Evolutionary conservation across 2,797 vertebrate species (phyloP), one percentile per base, ranked within the genome.

Genomic region (Loriculus beryllinus): DNA sequence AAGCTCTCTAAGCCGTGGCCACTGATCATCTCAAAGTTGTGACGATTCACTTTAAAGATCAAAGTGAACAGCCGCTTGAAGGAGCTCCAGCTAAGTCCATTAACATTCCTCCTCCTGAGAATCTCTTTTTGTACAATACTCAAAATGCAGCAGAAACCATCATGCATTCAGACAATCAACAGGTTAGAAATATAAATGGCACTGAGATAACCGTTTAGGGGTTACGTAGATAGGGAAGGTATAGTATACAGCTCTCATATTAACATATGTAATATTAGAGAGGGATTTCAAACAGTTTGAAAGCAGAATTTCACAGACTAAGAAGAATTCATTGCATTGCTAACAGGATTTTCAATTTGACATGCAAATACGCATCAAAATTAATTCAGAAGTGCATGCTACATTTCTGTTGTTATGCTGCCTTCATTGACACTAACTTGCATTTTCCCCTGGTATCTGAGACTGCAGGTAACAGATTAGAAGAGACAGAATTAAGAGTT

Each of bases 11-110:
- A 63, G 64, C 42, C 21, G 28, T 21, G 63, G 7, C 49, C 59
- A 18, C 63, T 69, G 89, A 84, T 71, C 75, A 57, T 64, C 70
- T 43, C 60, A 1, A 14, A 94, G 67, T 59, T 82, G 23, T 6
- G 70, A 77, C 35, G 71, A 79, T 87, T 88, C 78, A 62, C 82
- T 91, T 84, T 45, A 49, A 35, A 93, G 78, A 94, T 82, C 78
- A 79, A 85, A 95, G 87, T 12, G 28, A 91, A 90, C 48, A 88
- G 79, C 31, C 8, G 4, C 76, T 77, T 40, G 82, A 89, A 91
- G 60, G 56, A 90, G 72, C 52, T 80, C 57, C 82, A 87, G 5
- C 43, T 45, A 67, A 87, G 72, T 40, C 92, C 68, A 70, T 91
- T 82, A 89, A 87, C 71, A 67, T 82, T 89, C 47, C 51, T 85